phyloP scores from a whole-genome alignment of 2,113 vertebrate species.

The Eretmochelys imbricata region DNA sequence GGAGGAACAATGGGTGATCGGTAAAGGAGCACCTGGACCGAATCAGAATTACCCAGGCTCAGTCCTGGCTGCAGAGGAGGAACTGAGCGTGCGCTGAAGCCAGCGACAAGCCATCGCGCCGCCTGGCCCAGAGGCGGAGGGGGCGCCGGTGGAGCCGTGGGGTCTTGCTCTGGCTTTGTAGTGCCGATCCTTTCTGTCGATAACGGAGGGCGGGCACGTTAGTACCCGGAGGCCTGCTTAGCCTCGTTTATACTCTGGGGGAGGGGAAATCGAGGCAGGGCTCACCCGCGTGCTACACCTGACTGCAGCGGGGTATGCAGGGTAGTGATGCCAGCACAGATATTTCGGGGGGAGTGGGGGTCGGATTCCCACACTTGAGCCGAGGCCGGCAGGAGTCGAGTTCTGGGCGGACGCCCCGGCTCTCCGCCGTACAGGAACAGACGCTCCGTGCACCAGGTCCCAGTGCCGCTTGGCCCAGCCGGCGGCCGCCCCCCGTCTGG shows the following conservation, averaged over 20 bases:
- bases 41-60: not conserved
- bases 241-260: not conserved
- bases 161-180: too few relatives aligned
- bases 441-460: not conserved
- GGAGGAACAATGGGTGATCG: too few relatives aligned
- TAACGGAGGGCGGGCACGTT: not conserved
- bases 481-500: too few relatives aligned
- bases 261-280: not conserved
- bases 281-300: not conserved
- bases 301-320: not conserved
- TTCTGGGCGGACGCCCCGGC: too few relatives aligned
- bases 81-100: fast-evolving
- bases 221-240: not conserved
- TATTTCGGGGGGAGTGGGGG: not conserved
- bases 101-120: not conserved
- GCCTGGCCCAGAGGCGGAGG: not conserved
- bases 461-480: too few relatives aligned
- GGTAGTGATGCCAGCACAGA: not conserved
- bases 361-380: not conserved
- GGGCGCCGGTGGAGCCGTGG: too few relatives aligned
- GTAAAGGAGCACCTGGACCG: not conserved
- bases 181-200: not conserved
- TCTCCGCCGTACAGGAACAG: not conserved
- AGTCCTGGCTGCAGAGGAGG: too few relatives aligned
- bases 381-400: not conserved